Conservation (phyloP, 2,113 vertebrate species). For the Scophthalmus maximus region DNA sequence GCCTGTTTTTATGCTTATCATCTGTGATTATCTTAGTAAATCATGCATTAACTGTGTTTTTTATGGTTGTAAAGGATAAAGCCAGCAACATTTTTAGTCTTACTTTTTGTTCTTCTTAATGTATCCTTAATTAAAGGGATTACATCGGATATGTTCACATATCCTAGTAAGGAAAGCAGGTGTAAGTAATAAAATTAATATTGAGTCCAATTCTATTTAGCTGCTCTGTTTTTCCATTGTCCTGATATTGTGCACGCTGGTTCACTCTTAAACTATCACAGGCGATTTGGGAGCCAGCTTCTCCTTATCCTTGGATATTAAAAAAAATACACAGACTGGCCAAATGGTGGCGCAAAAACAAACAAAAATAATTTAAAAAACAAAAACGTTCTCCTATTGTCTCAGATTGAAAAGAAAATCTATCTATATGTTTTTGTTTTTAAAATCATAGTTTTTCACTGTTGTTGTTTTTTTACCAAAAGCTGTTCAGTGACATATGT, state of each 20-base stretch:
- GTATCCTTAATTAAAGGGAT: not conserved
- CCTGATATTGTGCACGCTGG: not conserved
- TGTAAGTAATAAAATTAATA: not conserved
- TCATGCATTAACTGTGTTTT: not conserved
- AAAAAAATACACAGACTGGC: not conserved
- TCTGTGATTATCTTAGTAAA: not conserved
- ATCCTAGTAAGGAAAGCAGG: no score
- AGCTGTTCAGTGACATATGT: not conserved
- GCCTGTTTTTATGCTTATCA: not conserved
- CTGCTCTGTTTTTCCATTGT: not conserved
- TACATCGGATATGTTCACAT: no score
- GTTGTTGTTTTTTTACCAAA: not conserved
- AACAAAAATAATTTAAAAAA: not conserved
- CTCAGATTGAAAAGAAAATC: not conserved
- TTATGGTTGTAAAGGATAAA: not conserved
- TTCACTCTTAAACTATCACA: not conserved
- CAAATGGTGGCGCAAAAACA: conserved; percentile 31
- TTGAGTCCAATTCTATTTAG: not conserved
- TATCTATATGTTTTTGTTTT: no score
- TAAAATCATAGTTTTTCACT: no score
- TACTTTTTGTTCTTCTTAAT: not conserved
- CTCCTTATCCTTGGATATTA: not conserved
- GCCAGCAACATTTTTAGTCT: not conserved
- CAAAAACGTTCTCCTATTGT: not conserved
- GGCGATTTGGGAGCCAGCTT: not conserved